A percentile compares a stretch with the other conserved stretches of the same genome.
These are phyloP conservation scores for Galaxias olidus DNA, from an alignment of 2,797 vertebrate species.

Conservation along the genomic window DNA sequence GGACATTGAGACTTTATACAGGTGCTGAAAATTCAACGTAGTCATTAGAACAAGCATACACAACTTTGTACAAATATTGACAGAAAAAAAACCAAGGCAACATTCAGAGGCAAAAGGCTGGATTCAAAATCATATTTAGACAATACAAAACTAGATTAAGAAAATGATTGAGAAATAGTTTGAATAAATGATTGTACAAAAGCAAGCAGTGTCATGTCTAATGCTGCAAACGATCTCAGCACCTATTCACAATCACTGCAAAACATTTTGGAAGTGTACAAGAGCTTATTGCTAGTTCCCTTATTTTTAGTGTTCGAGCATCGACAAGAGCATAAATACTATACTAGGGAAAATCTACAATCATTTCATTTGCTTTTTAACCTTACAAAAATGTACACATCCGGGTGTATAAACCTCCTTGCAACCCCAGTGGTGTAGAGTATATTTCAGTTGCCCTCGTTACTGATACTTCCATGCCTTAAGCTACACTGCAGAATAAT, in stretches of 20 bases:
- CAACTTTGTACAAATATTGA: constrained; percentile 42
- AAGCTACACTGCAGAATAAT: too few relatives aligned
- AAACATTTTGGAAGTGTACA: too few relatives aligned
- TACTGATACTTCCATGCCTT: too few relatives aligned
- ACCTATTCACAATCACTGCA: too few relatives aligned
- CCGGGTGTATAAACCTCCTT: constrained; percentile 14
- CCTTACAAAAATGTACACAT: constrained; percentile 28
- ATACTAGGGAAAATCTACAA: constrained; percentile 26
- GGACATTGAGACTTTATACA: constrained; percentile 11
- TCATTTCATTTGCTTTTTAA: constrained; percentile 31
- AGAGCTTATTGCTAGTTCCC: too few relatives aligned
- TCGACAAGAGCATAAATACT: constrained; percentile 25
- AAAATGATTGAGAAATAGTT: too few relatives aligned
- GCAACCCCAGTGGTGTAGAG: too few relatives aligned
- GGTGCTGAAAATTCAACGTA: constrained; percentile 58
- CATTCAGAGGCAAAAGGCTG: constrained; percentile 26
- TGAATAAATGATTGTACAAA: too few relatives aligned
- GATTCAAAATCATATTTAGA: constrained; percentile 30
- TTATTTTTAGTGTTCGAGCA: too few relatives aligned
- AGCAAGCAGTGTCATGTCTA: too few relatives aligned
- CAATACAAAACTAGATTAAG: constrained; percentile 37
- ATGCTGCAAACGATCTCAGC: too few relatives aligned
- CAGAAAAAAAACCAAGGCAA: constrained; percentile 35
- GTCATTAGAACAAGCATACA: constrained; percentile 32
- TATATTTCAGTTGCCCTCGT: too few relatives aligned